A percentile compares a stretch with the other conserved stretches of the same genome.
Evolutionary conservation across 2,113 vertebrate genomes (phyloP).

Genomic region (Solea solea): DNA sequence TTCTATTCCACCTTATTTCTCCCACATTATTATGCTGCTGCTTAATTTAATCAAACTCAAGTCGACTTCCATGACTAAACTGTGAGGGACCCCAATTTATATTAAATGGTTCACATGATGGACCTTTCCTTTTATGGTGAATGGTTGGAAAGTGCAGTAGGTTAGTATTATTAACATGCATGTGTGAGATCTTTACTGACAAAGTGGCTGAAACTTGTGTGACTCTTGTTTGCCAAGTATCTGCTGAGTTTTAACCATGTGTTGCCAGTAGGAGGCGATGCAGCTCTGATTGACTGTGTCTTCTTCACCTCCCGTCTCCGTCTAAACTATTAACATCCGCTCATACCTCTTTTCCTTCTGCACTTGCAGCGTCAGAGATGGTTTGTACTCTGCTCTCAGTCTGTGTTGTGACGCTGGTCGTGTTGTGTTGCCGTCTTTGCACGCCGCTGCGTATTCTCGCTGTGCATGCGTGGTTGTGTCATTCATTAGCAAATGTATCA

Average conservation of each 20-base stretch:
- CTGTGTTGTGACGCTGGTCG: background rate
- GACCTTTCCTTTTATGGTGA: too few species aligned
- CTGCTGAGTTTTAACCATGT: background rate
- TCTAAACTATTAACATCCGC: conserved; percentile 59
- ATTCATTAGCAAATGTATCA: background rate
- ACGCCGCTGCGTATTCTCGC: conserved; percentile 4
- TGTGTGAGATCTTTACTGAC: too few species aligned
- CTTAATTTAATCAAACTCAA: too few species aligned
- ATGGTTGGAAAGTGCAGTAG: too few species aligned
- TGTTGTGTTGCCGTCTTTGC: conserved; percentile 9
- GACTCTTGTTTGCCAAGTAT: background rate
- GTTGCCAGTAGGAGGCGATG: conserved; percentile 52
- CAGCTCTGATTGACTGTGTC: background rate
- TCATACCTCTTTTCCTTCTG: conserved; percentile 66
- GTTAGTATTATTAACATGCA: too few species aligned
- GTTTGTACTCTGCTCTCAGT: conserved; percentile 87
- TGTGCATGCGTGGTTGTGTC: conserved; percentile 8
- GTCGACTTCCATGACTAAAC: too few species aligned
- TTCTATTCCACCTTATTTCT: too few species aligned
- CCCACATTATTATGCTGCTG: too few species aligned
- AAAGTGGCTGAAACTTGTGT: too few species aligned
- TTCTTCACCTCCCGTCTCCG: background rate
- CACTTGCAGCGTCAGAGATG: conserved; percentile 94
- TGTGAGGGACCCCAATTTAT: too few species aligned
- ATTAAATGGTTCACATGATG: too few species aligned